Conservation (phyloP, 2,888 invertebrate genomes). For the Agonopterix subpropinquella region DNA sequence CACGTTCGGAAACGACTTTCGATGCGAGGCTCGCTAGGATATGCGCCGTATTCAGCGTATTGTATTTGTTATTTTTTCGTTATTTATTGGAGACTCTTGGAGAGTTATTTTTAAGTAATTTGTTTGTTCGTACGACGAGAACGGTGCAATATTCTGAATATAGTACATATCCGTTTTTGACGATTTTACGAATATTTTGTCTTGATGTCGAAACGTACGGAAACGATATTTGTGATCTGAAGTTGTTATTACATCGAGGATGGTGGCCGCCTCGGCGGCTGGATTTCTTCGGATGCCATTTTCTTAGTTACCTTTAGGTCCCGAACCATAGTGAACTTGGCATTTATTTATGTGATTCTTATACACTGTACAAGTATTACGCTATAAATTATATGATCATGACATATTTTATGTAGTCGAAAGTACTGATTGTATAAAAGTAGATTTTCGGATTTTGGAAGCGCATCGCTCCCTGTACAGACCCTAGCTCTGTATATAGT, state of each 20-base stretch:
- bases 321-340: conserved; percentile 69
- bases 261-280: conserved; percentile 22
- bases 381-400: conserved; percentile 54
- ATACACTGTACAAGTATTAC: conserved; percentile 62
- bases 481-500: conserved; percentile 51
- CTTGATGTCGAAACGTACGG: conserved; percentile 27
- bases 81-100: conserved; percentile 13
- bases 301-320: conserved; percentile 71
- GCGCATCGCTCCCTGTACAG: conserved; percentile 51
- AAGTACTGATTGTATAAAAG: conserved; percentile 53
- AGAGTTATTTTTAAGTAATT: conserved; percentile 8
- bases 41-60: conserved; percentile 42
- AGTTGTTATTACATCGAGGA: conserved; percentile 27
- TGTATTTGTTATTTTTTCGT: conserved; percentile 22
- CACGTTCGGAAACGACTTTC: conserved; percentile 22
- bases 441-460: conserved; percentile 43
- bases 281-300: conserved; percentile 67
- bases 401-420: conserved; percentile 65
- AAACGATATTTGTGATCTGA: conserved; percentile 34
- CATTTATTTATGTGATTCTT: conserved; percentile 73
- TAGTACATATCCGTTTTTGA: conserved; percentile 55
- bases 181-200: conserved; percentile 37
- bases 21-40: conserved; percentile 21
- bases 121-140: conserved; percentile 20
- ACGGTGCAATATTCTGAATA: conserved; percentile 49